Evolutionary conservation across 2,113 vertebrate species (phyloP).

Genomic region (Ptilorrhoa leucosticta): DNA sequence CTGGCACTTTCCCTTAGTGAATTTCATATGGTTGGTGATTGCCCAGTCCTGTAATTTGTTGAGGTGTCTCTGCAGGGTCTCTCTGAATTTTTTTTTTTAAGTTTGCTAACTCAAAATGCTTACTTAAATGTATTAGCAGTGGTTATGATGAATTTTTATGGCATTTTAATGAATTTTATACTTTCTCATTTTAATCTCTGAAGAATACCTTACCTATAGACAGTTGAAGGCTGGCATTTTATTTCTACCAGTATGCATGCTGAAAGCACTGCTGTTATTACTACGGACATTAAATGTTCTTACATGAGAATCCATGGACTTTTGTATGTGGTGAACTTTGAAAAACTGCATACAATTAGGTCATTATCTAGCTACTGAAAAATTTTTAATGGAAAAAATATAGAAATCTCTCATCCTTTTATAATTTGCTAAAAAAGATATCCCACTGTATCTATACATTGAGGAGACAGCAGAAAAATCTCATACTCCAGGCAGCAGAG

Average conservation of each 20-base stretch:
- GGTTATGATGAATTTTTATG: background rate
- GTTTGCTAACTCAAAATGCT: background rate
- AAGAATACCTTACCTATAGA: background rate
- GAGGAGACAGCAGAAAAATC: background rate
- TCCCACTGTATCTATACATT: background rate
- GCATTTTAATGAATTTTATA: background rate
- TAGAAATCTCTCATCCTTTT: background rate
- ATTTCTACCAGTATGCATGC: background rate
- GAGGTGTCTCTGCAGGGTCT: background rate
- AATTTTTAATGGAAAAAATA: background rate
- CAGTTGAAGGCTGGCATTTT: background rate
- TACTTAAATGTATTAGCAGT: background rate
- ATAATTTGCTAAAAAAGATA: background rate
- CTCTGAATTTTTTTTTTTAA: background rate
- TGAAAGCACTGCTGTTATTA: background rate
- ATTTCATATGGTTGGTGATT: background rate
- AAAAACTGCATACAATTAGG: background rate
- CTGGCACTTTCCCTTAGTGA: background rate
- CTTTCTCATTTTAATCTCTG: background rate
- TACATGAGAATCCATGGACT: background rate
- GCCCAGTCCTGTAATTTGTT: background rate
- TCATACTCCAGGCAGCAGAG: background rate
- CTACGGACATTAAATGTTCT: background rate
- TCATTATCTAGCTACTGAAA: background rate
- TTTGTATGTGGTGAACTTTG: background rate